phyloP scores from a whole-genome alignment of 2,113 vertebrate genomes.

The Catharus bicknelli region DNA sequence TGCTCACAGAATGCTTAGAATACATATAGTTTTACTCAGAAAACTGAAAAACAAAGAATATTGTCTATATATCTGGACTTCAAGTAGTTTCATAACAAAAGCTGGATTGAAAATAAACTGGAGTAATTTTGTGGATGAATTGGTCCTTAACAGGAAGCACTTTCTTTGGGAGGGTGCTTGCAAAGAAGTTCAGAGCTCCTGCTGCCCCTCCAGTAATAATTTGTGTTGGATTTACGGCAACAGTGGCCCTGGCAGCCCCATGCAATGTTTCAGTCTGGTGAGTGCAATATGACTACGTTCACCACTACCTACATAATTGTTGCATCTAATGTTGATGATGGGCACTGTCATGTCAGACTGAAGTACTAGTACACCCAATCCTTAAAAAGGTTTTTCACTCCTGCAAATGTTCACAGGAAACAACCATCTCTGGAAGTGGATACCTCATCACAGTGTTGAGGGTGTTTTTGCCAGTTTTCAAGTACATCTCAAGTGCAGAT shows the following conservation, averaged over 20 bases:
- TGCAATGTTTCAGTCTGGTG: not conserved
- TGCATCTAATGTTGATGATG: not conserved
- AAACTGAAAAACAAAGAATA: not conserved
- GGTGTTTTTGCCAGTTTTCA: not conserved
- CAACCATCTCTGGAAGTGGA: fast-evolving
- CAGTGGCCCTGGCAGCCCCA: not conserved
- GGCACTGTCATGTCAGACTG: not conserved
- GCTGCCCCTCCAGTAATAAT: not conserved
- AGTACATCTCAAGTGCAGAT: not conserved
- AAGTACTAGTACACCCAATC: fast-evolving
- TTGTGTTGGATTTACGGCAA: not conserved
- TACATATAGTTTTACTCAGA: not conserved
- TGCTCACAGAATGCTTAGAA: not conserved
- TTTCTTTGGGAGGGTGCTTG: not conserved
- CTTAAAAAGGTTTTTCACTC: not conserved
- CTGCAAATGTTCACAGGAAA: not conserved
- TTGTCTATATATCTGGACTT: not conserved
- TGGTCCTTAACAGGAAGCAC: not conserved
- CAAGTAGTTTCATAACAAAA: not conserved
- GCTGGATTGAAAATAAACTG: not conserved
- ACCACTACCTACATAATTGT: not conserved
- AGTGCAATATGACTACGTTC: not conserved
- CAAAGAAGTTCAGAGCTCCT: not conserved
- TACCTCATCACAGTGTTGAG: not conserved
- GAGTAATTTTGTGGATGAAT: not conserved